Evolutionary conservation across 30 jellyfish, hydroid and myxozoan species (phyloP), one percentile per base, ranked within the genome.

Genomic region (Turritopsis dohrnii): DNA sequence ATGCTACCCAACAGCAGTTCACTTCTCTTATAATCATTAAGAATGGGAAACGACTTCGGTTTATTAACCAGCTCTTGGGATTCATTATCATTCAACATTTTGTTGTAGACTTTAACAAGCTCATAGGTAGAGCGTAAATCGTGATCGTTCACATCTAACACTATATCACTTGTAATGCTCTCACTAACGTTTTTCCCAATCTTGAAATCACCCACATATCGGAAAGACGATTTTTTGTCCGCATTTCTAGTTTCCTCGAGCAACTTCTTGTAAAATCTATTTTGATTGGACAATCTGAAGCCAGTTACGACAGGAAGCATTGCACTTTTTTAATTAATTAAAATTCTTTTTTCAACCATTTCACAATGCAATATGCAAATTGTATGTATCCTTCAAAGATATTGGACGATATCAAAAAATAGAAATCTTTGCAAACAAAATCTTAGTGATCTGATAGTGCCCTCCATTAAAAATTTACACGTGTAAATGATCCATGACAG

Each of bases 301-400:
- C 30, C 77, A 27, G 30, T 69, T n/a, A 69, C 77, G 9, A n/a
- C 30, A 0, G 77, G 77, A 69, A 69, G 77, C 77, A 69, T 69
- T 69, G 9, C 19, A 7, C 16, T n/a, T 19, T 7, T 69, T 17
- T 69, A 69, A 13, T 3, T 3, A 41, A 41, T 3, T 41, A 41
- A 3, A 41, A 13, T 41, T 13, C 60, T 13, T 41, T 41, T 41
- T 41, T 5, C 60, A 41, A 41, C 13, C 60, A 41, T 41, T n/a
- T n/a, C 60, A 41, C 60, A 41, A 41, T 13, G 5, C 60, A 41
- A 41, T 41, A 41, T n/a, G n/a, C n/a, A n/a, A n/a, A n/a, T n/a
- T n/a, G n/a, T n/a, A n/a, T n/a, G n/a, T n/a, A n/a, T n/a, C n/a
- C n/a, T n/a, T n/a, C n/a, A n/a, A n/a, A n/a, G n/a, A n/a, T n/a